Evolutionary conservation across 2,888 invertebrate species (phyloP).

Genomic region (Anticlea derivata): DNA sequence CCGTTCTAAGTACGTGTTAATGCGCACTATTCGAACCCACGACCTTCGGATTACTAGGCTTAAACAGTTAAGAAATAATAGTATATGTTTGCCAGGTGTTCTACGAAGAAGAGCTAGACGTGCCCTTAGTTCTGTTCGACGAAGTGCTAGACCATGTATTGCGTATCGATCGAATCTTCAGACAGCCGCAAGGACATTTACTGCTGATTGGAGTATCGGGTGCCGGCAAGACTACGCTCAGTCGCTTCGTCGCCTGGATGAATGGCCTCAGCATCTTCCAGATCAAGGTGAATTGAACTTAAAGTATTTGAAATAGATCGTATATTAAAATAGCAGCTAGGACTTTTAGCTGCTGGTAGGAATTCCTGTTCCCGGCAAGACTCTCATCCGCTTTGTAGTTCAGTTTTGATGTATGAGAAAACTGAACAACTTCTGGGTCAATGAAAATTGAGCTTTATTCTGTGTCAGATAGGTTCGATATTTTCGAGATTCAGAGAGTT

Average conservation of each 20-base stretch:
- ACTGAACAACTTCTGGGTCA: too few relatives aligned
- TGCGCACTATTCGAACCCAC: too few relatives aligned
- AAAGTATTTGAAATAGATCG: neutral
- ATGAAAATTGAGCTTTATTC: too few relatives aligned
- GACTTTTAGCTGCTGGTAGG: too few relatives aligned
- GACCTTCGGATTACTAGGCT: neutral
- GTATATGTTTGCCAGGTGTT: constrained; percentile 86
- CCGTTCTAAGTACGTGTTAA: too few relatives aligned
- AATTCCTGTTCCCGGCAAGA: too few relatives aligned
- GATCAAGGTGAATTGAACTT: constrained; percentile 89
- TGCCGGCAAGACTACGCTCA: constrained; percentile 99
- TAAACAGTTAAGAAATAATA: too few relatives aligned
- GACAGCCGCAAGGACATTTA: constrained; percentile 99
- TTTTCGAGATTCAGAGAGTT: too few relatives aligned
- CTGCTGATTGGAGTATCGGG: constrained; percentile 99
- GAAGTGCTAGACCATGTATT: constrained; percentile 99
- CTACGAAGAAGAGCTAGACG: constrained; percentile 99
- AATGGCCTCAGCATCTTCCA: constrained; percentile 99
- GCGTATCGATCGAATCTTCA: constrained; percentile 99
- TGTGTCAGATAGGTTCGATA: too few relatives aligned
- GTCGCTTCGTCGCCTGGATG: constrained; percentile 99
- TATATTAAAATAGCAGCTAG: too few relatives aligned
- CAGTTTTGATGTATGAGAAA: too few relatives aligned
- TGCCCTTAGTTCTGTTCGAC: constrained; percentile 98
- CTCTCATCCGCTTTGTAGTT: too few relatives aligned